Percentiles rank a stretch among this genome's conserved stretches.
Conservation (phyloP, 2,888 invertebrate species). For the Philonicus albiceps region DNA sequence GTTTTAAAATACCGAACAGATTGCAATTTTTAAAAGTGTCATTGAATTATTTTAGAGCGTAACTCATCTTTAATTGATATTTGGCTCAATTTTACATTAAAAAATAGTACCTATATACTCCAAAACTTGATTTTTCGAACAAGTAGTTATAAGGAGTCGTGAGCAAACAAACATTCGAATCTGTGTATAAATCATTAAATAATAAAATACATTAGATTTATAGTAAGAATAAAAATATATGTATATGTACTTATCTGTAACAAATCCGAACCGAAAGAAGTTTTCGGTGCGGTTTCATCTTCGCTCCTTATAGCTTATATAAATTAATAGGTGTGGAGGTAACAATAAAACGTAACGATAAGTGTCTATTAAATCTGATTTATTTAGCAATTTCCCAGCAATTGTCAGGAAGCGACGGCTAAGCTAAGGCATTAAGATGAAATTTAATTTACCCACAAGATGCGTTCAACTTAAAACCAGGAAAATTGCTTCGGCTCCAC, state of each 20-base stretch:
- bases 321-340: background rate
- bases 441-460: slow-evolving; percentile 1
- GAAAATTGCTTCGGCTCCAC: background rate
- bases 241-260: background rate
- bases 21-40: too few species aligned
- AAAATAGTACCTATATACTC: too few species aligned
- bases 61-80: too few species aligned
- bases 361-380: background rate
- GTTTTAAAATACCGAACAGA: too few species aligned
- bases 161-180: background rate
- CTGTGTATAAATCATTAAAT: background rate
- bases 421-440: background rate
- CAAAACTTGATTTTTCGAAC: too few species aligned
- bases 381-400: background rate
- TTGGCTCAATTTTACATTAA: too few species aligned
- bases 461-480: background rate
- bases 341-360: background rate
- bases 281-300: background rate
- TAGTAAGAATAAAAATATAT: background rate
- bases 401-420: background rate
- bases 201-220: background rate
- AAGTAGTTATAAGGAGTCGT: too few species aligned
- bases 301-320: background rate
- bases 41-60: too few species aligned
- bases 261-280: background rate